Conservation (phyloP, 2,113 vertebrate genomes). For the Phalacrocorax brasilianus region DNA sequence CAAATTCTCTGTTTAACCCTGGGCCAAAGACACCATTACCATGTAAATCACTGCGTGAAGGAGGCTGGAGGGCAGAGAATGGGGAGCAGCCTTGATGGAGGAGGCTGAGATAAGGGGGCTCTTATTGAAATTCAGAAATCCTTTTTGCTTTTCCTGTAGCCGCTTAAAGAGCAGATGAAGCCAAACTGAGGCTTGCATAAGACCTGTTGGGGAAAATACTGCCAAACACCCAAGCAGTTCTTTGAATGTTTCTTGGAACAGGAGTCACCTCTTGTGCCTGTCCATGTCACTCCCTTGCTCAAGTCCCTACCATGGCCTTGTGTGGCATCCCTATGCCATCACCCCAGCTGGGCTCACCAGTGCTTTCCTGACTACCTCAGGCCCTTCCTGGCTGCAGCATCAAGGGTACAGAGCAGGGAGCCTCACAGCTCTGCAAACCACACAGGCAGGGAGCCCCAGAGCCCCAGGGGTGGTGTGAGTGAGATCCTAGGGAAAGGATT, state of each 20-base stretch:
- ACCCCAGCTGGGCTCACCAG: not conserved
- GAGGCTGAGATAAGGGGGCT: not conserved
- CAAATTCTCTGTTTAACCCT: not conserved
- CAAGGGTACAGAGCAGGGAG: not conserved
- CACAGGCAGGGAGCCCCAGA: not conserved
- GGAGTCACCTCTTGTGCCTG: not conserved
- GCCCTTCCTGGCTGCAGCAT: not conserved
- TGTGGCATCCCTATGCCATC: not conserved
- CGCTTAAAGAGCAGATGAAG: not conserved
- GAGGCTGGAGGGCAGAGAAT: not conserved
- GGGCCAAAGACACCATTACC: not conserved
- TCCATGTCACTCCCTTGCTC: not conserved
- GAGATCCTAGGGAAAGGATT: not conserved
- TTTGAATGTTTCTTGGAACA: not conserved
- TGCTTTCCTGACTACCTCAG: not conserved
- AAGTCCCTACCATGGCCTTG: not conserved
- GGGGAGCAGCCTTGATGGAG: not conserved
- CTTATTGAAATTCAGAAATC: not conserved
- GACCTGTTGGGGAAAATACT: not conserved
- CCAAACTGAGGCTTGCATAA: not conserved
- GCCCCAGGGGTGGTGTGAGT: not conserved
- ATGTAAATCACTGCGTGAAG: not conserved
- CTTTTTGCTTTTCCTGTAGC: not conserved
- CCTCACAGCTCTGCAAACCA: not conserved
- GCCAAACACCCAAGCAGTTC: not conserved